Conservation (phyloP, 2,888 invertebrate species). For the Acanthosoma haemorrhoidale region DNA sequence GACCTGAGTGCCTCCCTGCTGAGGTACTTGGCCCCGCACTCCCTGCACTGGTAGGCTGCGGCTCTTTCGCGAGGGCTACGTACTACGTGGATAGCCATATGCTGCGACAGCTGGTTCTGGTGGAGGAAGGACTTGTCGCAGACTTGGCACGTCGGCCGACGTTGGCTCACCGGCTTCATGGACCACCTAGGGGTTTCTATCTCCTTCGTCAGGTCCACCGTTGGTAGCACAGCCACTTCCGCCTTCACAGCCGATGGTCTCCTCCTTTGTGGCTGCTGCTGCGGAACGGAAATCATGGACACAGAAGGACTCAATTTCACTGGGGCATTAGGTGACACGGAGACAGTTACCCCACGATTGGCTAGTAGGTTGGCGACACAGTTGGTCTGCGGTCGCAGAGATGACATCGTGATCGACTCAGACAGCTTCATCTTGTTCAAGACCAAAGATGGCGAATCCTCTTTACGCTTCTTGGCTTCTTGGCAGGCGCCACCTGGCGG, state of each 20-base stretch:
- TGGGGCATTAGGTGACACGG: too few relatives aligned
- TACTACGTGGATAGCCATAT: slow-evolving; percentile 50
- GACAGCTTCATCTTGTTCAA: neutral
- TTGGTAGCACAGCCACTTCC: neutral
- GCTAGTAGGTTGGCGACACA: neutral
- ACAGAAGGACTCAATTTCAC: neutral
- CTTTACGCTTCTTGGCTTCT: too few relatives aligned
- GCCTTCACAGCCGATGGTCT: too few relatives aligned
- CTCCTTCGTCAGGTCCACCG: neutral
- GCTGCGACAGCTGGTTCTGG: slow-evolving; percentile 49
- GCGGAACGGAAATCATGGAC: neutral
- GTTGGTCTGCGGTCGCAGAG: neutral
- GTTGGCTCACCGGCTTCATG: neutral
- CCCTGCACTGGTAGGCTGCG: slow-evolving; percentile 55
- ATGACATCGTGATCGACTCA: neutral
- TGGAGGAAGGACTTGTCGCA: slow-evolving; percentile 51
- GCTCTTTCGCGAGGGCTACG: too few relatives aligned
- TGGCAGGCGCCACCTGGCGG: too few relatives aligned
- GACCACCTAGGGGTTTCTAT: neutral
- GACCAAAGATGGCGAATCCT: too few relatives aligned
- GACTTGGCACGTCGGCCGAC: slow-evolving; percentile 44
- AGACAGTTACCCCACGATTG: neutral
- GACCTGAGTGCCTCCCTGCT: slow-evolving; percentile 54
- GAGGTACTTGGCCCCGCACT: slow-evolving; percentile 68
- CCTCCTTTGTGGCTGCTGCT: too few relatives aligned